These are phyloP conservation scores for Cryptocephalus moraei DNA, from an alignment of 2,888 invertebrate species.

Conservation along the genomic window DNA sequence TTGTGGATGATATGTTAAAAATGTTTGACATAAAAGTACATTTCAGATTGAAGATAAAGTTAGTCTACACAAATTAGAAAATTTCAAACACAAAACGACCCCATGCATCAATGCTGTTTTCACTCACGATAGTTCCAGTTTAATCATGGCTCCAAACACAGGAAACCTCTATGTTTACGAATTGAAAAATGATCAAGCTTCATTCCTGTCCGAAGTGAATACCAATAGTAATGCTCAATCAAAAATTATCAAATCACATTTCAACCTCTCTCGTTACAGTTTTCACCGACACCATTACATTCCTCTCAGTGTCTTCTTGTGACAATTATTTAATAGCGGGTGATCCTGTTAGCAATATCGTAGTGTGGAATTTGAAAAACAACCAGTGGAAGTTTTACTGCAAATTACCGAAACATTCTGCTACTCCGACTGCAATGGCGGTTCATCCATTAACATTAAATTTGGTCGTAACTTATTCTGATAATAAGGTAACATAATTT, in stretches of 20 bases:
- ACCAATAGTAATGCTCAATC: conserved; percentile 23
- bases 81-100: neutral
- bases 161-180: conserved; percentile 38
- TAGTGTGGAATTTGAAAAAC: conserved; percentile 46
- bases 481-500: conserved; percentile 55
- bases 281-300: conserved; percentile 46
- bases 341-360: conserved; percentile 54
- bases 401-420: conserved; percentile 59
- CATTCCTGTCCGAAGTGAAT: conserved; percentile 35
- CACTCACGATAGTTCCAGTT: conserved; percentile 32
- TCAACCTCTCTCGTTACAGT: conserved; percentile 31
- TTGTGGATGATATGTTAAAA: neutral
- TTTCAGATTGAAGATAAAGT: no score
- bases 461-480: conserved; percentile 64
- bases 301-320: conserved; percentile 42
- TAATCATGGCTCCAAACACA: conserved; percentile 36
- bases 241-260: neutral
- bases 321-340: conserved; percentile 56
- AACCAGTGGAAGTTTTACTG: conserved; percentile 41
- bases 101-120: conserved; percentile 35
- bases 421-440: conserved; percentile 61
- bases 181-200: conserved; percentile 27
- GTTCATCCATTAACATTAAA: conserved; percentile 49
- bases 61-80: neutral
- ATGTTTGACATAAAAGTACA: no score